A percentile compares a stretch with the other conserved stretches of the same genome.
phyloP scores from a whole-genome alignment of 2,113 vertebrate species.

The Mixornis gularis region DNA sequence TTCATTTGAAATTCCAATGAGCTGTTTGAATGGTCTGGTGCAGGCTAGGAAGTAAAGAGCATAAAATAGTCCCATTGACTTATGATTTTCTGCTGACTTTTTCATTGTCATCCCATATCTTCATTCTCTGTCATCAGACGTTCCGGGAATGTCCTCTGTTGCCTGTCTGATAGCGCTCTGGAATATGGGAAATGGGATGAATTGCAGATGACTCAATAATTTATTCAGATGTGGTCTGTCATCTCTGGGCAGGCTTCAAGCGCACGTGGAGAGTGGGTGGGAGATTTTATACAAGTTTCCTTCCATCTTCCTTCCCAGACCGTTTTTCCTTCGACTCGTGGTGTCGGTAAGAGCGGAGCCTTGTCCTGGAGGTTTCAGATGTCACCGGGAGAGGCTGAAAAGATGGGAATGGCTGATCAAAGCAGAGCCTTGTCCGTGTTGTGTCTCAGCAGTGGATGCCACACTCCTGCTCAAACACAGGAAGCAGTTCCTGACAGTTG shows the following conservation, averaged over 20 bases:
- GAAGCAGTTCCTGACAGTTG: background rate
- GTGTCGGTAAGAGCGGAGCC: background rate
- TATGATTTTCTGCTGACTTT: constrained; percentile 57
- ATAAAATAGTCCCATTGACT: constrained; percentile 61
- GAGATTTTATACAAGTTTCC: background rate
- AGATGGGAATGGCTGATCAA: background rate
- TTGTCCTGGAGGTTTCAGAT: background rate
- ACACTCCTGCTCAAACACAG: background rate
- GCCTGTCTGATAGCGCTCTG: background rate
- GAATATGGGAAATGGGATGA: background rate
- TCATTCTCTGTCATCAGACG: constrained; percentile 4
- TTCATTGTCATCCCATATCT: constrained; percentile 38
- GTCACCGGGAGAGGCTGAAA: background rate
- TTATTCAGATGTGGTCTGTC: constrained; percentile 13
- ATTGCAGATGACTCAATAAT: constrained; percentile 34
- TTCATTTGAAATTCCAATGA: constrained; percentile 77
- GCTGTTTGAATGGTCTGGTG: constrained; percentile 60
- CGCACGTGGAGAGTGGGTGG: background rate
- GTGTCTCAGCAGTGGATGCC: accelerated
- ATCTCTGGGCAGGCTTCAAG: background rate
- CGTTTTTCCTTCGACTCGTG: background rate
- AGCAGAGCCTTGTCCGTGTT: background rate
- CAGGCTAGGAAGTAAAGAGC: constrained; percentile 53
- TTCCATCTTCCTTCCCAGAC: background rate
- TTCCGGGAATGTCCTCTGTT: constrained; percentile 25